Base-by-base conservation (phyloP, 1,140 invertebrate genomes). In the Calosoma granatense region DNA sequence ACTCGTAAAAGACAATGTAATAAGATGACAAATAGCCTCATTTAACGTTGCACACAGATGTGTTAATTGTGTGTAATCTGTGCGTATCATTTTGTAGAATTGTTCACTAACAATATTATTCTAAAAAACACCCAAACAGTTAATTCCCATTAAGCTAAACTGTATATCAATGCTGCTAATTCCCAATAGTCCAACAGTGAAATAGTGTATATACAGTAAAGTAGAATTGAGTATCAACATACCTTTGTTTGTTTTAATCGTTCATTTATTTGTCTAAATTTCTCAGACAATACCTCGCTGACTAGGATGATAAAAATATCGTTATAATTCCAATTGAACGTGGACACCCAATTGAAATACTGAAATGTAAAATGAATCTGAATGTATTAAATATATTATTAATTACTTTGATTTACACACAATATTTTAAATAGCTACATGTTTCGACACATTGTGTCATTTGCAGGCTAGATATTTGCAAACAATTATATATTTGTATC, bases 271-370 rank as follows among this genome's bases (percentile, higher is more conserved):
- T 47, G 41, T 3, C 15, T 9, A 17, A 12, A 47, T 17, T 47
- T 47, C 17, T 47, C 41, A 4, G 41, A 4, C 15, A 47, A 12
- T 47, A 47, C 17, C 15, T 47, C 41, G 17, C 41, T 47, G 15
- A 47, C 17, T 47, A 47, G 17, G 4, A 47, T 47, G 15, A 47
- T 47, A 47, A 47, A 47, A 11, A 47, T 47, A 47, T 47, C 41
- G 15, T 6, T 47, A 17, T 12, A 47, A 47, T 47, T 47, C 41
- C 41, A 47, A 17, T 47, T 11, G 17, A 47, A 47, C 15, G 41
- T 47, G 4, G 41, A 47, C 17, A 47, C 15, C 41, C 41, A 47
- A 47, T 47, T 47, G 15, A 47, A 47, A 47, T 47, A 47, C 41
- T 47, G 17, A 47, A 47, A 12, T 6, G n/a, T n/a, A n/a, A n/a